phyloP scores from a whole-genome alignment of 2,888 invertebrate species.

The Cantharis flavilabris region DNA sequence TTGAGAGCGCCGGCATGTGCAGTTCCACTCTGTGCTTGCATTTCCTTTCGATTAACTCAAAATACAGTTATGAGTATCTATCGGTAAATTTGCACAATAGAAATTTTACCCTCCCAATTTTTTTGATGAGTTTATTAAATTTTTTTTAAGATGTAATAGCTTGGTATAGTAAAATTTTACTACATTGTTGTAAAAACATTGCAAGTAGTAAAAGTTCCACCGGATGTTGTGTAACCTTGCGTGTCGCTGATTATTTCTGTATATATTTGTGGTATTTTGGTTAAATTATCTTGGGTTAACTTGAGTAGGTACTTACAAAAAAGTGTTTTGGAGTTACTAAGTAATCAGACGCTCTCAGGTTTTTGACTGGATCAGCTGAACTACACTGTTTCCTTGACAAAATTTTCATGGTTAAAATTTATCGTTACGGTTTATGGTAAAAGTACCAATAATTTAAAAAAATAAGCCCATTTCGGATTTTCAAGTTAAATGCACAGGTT shows the following conservation, averaged over 20 bases:
- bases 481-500: no score
- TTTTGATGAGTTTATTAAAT: neutral
- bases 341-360: no score
- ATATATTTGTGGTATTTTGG: neutral
- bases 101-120: neutral
- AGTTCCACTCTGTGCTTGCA: constrained; percentile 7
- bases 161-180: neutral
- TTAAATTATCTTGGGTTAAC: neutral
- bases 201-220: neutral
- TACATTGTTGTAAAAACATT: neutral
- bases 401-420: no score
- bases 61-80: neutral
- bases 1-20: constrained; percentile 16
- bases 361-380: no score
- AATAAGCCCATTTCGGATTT: no score
- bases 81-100: neutral
- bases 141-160: neutral
- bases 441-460: no score
- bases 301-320: no score
- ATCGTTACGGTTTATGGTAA: no score
- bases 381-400: no score
- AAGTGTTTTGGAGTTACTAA: no score
- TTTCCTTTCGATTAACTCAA: constrained; percentile 1
- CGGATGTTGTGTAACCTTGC: neutral
- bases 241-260: neutral